These are phyloP conservation scores for Abscondita cerata DNA, from an alignment of 2,888 invertebrate genomes.

Conservation along the genomic window DNA sequence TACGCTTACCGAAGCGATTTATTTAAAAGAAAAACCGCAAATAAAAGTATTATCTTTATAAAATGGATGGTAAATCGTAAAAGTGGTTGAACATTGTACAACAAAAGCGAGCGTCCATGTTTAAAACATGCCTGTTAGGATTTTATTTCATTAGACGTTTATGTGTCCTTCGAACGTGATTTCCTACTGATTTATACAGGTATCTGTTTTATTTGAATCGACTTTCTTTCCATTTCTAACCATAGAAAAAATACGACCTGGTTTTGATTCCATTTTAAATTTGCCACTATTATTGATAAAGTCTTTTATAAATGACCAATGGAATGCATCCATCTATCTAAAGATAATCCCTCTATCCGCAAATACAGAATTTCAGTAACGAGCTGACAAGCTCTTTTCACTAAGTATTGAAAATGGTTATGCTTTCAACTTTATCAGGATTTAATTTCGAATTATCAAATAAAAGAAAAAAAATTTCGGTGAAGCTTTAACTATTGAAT, in stretches of 20 bases:
- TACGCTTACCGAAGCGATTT: neutral
- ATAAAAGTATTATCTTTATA: constrained; percentile 21
- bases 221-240: constrained; percentile 13
- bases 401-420: constrained; percentile 22
- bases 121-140: constrained; percentile 33
- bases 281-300: constrained; percentile 28
- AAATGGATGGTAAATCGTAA: constrained; percentile 13
- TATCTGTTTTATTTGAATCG: constrained; percentile 34
- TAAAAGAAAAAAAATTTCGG: no score
- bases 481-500: no score
- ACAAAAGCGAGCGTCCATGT: constrained; percentile 20
- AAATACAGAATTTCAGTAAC: constrained; percentile 22
- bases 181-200: constrained; percentile 29
- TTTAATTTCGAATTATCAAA: constrained; percentile 5
- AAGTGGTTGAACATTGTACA: constrained; percentile 15
- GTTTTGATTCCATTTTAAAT: neutral
- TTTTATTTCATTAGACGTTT: constrained; percentile 33
- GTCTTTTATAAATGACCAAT: constrained; percentile 32
- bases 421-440: constrained; percentile 19
- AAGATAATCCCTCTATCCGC: constrained; percentile 26
- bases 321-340: constrained; percentile 18
- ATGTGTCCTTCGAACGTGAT: constrained; percentile 28
- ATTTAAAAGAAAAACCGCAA: constrained; percentile 8
- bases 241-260: neutral
- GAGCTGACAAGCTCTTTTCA: constrained; percentile 28